A percentile compares a stretch with the other conserved stretches of the same genome.
Evolutionary conservation across 2,113 vertebrate genomes (phyloP).

Genomic region (Emberiza fucata): DNA sequence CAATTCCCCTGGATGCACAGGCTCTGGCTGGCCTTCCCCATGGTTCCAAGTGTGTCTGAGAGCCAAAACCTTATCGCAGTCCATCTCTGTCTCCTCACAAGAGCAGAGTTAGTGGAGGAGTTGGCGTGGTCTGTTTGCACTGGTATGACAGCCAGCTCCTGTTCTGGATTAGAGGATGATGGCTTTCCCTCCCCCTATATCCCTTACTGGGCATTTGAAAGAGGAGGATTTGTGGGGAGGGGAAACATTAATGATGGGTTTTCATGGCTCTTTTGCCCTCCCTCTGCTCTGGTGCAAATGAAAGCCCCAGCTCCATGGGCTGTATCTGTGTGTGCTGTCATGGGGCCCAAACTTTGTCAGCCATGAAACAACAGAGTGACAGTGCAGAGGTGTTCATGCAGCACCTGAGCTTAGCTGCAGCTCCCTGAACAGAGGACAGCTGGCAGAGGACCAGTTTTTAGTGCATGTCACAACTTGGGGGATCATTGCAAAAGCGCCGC

Average conservation of each 20-base stretch:
- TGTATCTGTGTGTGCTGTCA: not conserved
- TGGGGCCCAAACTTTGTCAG: not conserved
- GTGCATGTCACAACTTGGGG: not conserved
- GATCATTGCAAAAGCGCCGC: not conserved
- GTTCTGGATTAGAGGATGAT: slow-evolving; percentile 1
- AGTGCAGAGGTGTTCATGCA: not conserved
- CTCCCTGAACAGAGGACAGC: not conserved
- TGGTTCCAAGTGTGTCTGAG: not conserved
- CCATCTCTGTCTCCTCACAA: not conserved
- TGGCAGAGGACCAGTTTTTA: not conserved
- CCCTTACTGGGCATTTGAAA: not conserved
- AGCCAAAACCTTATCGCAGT: not conserved
- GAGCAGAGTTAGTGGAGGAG: not conserved
- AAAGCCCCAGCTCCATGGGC: not conserved
- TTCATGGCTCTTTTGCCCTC: not conserved
- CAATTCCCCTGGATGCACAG: not conserved
- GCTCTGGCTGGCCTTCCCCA: not conserved
- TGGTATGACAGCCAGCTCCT: slow-evolving; percentile 35
- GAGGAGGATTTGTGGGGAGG: not conserved
- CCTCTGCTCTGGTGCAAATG: not conserved
- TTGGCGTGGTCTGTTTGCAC: not conserved
- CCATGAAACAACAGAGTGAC: not conserved
- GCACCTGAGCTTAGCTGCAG: not conserved
- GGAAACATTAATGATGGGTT: not conserved
- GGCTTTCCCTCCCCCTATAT: not conserved